phyloP scores from a whole-genome alignment of 1,140 invertebrate species.

The Rhynchophorus ferrugineus region DNA sequence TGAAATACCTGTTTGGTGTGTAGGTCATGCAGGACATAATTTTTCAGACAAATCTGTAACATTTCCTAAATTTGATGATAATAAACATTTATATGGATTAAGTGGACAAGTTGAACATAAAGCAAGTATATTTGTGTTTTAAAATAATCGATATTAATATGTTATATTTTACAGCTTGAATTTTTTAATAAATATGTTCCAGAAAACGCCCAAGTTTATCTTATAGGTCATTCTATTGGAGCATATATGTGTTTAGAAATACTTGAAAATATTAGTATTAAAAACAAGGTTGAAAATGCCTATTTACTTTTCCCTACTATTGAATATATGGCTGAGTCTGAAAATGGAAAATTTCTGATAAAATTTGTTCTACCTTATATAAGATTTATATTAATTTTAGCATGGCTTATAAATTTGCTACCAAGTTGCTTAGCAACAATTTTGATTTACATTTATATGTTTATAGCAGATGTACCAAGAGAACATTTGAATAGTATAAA shows the following conservation, averaged over 20 bases:
- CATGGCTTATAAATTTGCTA: conserved; percentile 53
- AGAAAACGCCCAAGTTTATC: conserved; percentile 54
- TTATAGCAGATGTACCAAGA: conserved; percentile 42
- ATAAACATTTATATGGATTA: conserved; percentile 60
- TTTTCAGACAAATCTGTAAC: conserved; percentile 43
- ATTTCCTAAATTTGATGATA: conserved; percentile 44
- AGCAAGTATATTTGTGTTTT: conserved; percentile 32
- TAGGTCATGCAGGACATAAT: conserved; percentile 66
- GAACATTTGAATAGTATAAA: conserved; percentile 41
- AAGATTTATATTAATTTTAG: conserved; percentile 47
- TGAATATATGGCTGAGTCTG: conserved; percentile 64
- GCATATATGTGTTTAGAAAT: conserved; percentile 71
- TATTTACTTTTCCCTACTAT: conserved; percentile 79
- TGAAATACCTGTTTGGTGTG: conserved; percentile 59
- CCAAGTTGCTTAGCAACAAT: conserved; percentile 47
- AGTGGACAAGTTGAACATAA: conserved; percentile 77
- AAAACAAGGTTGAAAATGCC: conserved; percentile 44
- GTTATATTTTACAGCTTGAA: conserved; percentile 42
- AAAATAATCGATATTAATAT: conserved; percentile 13
- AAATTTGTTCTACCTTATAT: conserved; percentile 48
- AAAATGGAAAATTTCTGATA: conserved; percentile 57
- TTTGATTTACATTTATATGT: conserved; percentile 47
- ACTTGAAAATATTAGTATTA: conserved; percentile 50
- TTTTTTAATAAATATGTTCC: conserved; percentile 70
- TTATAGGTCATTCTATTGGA: conserved; percentile 82